phyloP scores from a whole-genome alignment of 2,113 vertebrate species.

The Sigmodon hispidus region DNA sequence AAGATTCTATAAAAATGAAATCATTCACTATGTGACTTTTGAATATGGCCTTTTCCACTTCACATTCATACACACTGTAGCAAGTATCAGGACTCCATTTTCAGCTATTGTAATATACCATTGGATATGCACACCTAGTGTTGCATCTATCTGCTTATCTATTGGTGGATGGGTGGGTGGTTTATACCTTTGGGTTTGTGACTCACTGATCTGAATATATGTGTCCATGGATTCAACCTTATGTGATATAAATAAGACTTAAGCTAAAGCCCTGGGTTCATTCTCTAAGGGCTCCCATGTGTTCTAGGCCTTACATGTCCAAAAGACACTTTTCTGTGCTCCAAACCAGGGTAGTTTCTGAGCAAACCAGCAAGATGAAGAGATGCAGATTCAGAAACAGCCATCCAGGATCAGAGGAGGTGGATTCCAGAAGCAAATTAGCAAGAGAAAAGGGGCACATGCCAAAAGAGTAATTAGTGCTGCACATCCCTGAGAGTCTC shows the following conservation, averaged over 20 bases:
- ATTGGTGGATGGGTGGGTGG: not conserved
- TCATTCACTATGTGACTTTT: not conserved
- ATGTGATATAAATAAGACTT: not conserved
- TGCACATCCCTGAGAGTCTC: not conserved
- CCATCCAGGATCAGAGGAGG: not conserved
- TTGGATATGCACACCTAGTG: not conserved
- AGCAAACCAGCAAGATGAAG: not conserved
- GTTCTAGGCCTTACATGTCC: not conserved
- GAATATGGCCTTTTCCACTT: not conserved
- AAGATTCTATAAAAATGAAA: not conserved
- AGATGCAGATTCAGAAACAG: conserved; percentile 2
- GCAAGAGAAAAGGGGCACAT: not conserved
- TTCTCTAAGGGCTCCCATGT: not conserved
- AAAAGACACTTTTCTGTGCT: conserved; percentile 18
- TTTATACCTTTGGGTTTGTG: not conserved
- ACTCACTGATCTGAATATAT: not conserved
- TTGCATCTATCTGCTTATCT: not conserved
- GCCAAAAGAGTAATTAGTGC: conserved; percentile 17
- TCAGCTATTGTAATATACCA: not conserved
- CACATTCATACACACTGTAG: not conserved
- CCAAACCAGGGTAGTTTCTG: not conserved
- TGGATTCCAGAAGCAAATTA: conserved; percentile 35
- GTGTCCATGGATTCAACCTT: not conserved
- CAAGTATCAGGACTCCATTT: not conserved
- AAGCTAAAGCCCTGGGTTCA: not conserved